Evolutionary conservation across 2,113 vertebrate genomes (phyloP).

Genomic region (Chiloscyllium plagiosum): DNA sequence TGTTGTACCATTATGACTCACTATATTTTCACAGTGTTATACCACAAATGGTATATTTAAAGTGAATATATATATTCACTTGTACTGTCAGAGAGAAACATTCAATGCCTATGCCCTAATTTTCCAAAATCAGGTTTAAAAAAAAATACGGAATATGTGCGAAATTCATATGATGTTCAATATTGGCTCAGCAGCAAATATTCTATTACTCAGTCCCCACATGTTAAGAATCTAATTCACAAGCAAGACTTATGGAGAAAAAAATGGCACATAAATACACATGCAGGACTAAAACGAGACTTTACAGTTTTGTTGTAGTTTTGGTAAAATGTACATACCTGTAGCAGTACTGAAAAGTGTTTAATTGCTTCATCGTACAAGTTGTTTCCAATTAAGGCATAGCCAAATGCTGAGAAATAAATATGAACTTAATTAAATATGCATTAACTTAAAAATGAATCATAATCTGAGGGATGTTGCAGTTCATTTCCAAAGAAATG

Average conservation of each 20-base stretch:
- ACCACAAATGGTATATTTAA: not conserved
- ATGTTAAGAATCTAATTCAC: not conserved
- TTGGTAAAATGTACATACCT: conserved; percentile 61
- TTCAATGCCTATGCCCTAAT: not conserved
- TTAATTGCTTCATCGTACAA: conserved; percentile 92
- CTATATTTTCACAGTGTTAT: not conserved
- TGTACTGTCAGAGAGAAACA: not conserved
- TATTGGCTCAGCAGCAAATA: not conserved
- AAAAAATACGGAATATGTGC: no score
- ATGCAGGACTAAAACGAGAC: not conserved
- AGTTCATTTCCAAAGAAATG: not conserved
- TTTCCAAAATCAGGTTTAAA: not conserved
- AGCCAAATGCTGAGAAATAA: conserved; percentile 76
- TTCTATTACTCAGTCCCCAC: not conserved
- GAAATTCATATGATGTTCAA: not conserved
- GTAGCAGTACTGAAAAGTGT: conserved; percentile 88
- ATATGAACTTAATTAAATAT: conserved; percentile 38
- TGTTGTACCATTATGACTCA: not conserved
- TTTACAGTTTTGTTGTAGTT: not conserved
- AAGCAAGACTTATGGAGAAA: not conserved
- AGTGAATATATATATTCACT: not conserved
- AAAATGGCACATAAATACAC: not conserved
- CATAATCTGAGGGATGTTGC: not conserved
- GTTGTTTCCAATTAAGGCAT: conserved; percentile 84
- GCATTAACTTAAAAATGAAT: conserved; percentile 29